These are phyloP conservation scores for Periplaneta americana DNA, from an alignment of 1,140 invertebrate species.

Conservation along the genomic window DNA sequence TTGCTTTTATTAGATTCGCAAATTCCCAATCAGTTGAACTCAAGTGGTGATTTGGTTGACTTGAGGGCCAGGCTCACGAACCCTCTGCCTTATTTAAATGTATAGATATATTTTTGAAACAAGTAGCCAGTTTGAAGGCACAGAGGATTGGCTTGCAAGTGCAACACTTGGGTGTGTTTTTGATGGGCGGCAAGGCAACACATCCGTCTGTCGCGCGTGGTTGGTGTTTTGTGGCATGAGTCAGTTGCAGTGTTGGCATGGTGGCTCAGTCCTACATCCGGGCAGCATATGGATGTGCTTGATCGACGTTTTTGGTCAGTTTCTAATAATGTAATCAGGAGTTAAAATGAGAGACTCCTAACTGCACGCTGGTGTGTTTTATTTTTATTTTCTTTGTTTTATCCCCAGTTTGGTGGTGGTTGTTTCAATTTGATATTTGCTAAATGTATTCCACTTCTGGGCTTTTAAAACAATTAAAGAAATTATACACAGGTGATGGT, in stretches of 20 bases:
- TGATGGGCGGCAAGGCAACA: conserved; percentile 4
- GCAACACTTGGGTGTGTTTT: neutral
- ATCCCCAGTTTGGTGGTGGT: neutral
- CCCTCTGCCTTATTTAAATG: neutral
- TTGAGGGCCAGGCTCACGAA: neutral
- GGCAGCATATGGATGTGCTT: neutral
- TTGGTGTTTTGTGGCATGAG: conserved; percentile 7
- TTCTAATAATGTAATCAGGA: neutral
- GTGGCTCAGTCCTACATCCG: neutral
- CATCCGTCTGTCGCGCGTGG: neutral
- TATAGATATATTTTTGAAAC: neutral
- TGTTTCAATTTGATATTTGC: neutral
- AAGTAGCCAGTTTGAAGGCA: neutral
- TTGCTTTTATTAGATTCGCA: neutral
- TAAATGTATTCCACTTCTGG: neutral
- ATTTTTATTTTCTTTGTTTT: no score
- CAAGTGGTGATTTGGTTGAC: conserved; percentile 4
- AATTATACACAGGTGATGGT: neutral
- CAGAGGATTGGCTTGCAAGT: conserved; percentile 6
- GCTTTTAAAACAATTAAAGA: neutral
- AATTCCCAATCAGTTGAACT: neutral
- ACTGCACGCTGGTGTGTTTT: neutral
- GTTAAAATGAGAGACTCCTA: neutral
- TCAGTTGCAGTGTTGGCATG: conserved; percentile 1
- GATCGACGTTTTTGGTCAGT: neutral